phyloP scores from a whole-genome alignment of 2,888 invertebrate species.

The Thymelicus sylvestris region DNA sequence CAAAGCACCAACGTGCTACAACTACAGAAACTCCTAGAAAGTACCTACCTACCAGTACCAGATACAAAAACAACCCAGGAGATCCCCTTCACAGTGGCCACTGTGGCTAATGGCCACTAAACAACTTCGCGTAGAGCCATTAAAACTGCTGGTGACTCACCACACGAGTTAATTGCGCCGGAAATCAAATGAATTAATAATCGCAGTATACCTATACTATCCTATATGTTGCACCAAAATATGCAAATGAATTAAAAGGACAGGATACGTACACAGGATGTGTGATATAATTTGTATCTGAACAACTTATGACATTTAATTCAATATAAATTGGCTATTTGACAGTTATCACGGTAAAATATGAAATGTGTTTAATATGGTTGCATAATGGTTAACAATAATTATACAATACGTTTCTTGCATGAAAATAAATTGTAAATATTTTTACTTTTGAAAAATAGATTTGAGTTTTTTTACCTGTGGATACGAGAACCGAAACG shows the following conservation, averaged over 20 bases:
- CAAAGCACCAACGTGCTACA: too few species aligned
- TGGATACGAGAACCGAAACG: too few species aligned
- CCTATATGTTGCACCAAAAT: constrained; percentile 24
- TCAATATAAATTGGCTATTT: constrained; percentile 19
- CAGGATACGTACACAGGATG: constrained; percentile 37
- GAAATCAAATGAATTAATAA: constrained; percentile 38
- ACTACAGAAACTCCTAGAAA: too few species aligned
- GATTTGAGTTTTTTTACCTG: too few species aligned
- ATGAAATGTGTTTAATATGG: too few species aligned
- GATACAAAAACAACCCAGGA: not conserved
- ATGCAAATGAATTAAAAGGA: constrained; percentile 37
- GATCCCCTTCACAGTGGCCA: not conserved
- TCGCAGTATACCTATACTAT: constrained; percentile 12
- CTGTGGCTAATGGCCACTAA: constrained; percentile 8
- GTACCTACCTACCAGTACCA: too few species aligned
- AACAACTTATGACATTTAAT: constrained; percentile 35
- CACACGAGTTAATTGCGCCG: constrained; percentile 31
- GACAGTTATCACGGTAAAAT: too few species aligned
- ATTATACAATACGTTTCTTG: too few species aligned
- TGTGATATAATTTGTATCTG: constrained; percentile 32
- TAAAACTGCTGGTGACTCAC: constrained; percentile 20
- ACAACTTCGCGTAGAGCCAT: constrained; percentile 7
- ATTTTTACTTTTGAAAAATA: too few species aligned
- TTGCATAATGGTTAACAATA: too few species aligned
- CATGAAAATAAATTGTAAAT: too few species aligned